A percentile compares a stretch with the other conserved stretches of the same genome.
Conservation (phyloP, 1,140 invertebrate species). For the Polypedilum pembai region DNA sequence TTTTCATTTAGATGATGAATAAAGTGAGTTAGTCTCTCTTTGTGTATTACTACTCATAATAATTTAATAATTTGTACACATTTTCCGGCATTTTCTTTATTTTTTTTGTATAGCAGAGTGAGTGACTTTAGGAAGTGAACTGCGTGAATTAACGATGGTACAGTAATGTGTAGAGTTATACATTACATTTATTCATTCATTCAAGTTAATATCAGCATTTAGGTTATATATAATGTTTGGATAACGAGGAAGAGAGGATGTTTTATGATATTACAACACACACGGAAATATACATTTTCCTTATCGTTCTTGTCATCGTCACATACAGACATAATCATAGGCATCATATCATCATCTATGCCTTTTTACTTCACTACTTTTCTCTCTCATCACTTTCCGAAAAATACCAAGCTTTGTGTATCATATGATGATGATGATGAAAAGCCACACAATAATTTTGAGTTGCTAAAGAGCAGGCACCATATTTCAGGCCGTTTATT, state of each 20-base stretch:
- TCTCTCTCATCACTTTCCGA: background rate
- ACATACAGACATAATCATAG: background rate
- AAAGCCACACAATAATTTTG: conserved; percentile 4
- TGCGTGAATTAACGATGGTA: too few species aligned
- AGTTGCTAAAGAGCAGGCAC: background rate
- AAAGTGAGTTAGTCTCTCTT: background rate
- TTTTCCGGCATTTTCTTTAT: background rate
- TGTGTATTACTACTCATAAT: background rate
- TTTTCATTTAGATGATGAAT: background rate
- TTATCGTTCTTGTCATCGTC: background rate
- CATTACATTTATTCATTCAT: background rate
- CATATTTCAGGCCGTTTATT: background rate
- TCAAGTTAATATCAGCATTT: conserved; percentile 2
- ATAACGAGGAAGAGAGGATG: background rate
- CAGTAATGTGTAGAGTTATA: too few species aligned
- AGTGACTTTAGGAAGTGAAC: too few species aligned
- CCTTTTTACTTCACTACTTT: background rate
- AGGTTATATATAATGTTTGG: background rate
- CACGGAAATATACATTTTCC: background rate
- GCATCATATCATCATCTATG: background rate
- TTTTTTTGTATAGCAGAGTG: background rate
- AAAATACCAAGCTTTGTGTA: background rate
- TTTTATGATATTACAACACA: conserved; percentile 12
- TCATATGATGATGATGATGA: background rate
- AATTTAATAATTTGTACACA: conserved; percentile 27